Percentiles rank a stretch among this genome's conserved stretches.
Evolutionary conservation across 2,888 invertebrate genomes (phyloP).

Genomic region (Desoria tigrina): DNA sequence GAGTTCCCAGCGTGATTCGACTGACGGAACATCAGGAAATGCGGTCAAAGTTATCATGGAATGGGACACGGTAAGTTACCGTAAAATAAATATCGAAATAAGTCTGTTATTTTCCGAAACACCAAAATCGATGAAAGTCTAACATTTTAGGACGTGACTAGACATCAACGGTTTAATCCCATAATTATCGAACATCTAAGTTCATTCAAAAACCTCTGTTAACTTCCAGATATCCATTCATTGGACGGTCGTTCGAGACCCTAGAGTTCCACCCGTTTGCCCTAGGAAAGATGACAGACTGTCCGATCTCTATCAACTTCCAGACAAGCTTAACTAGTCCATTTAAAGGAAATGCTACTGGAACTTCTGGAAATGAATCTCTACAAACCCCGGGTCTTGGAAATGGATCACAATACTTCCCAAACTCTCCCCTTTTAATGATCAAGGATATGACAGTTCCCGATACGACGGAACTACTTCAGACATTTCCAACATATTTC

Average conservation of each 20-base stretch:
- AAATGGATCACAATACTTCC: neutral
- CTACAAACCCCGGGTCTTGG: neutral
- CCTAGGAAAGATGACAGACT: neutral
- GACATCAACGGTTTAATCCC: too few relatives aligned
- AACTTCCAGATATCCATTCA: neutral
- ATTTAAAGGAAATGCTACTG: neutral
- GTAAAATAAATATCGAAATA: too few relatives aligned
- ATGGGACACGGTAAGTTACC: constrained; percentile 13
- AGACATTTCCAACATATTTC: constrained; percentile 12
- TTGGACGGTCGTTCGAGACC: constrained; percentile 4
- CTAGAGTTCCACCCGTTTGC: constrained; percentile 18
- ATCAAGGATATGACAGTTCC: constrained; percentile 19
- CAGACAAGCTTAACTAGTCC: neutral
- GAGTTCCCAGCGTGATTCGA: constrained; percentile 17
- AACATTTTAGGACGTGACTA: neutral
- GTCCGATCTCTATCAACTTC: neutral
- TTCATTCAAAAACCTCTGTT: too few relatives aligned
- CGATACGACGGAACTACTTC: constrained; percentile 2
- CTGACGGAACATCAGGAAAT: constrained; percentile 16
- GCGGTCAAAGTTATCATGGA: constrained; percentile 17
- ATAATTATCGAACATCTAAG: too few relatives aligned
- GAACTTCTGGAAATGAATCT: constrained; percentile 7
- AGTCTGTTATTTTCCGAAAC: too few relatives aligned
- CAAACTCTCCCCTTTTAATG: neutral
- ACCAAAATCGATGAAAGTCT: neutral